A percentile compares a stretch with the other conserved stretches of the same genome.
Evolutionary conservation across 2,888 invertebrate species (phyloP).

Genomic region (Synanthedon andrenaeformis): DNA sequence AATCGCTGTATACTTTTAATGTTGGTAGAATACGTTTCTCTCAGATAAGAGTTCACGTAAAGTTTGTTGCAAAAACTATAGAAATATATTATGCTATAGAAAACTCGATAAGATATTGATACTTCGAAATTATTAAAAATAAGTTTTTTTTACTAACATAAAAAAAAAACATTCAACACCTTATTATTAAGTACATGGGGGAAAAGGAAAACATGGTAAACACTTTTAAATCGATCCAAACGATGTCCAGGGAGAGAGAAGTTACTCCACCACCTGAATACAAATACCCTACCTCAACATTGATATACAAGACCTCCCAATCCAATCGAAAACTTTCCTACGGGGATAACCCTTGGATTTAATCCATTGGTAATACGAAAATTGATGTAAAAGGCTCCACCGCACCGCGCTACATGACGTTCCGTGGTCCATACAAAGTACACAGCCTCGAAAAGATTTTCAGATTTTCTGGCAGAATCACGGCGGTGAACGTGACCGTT

Average conservation of each 20-base stretch:
- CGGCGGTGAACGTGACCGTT: slow-evolving; percentile 26
- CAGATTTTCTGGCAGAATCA: slow-evolving; percentile 53
- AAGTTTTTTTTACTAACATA: too few relatives aligned
- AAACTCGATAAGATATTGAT: too few relatives aligned
- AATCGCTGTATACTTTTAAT: too few relatives aligned
- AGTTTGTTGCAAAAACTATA: too few relatives aligned
- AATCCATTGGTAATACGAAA: slow-evolving; percentile 69
- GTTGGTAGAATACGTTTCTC: too few relatives aligned
- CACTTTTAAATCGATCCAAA: slow-evolving; percentile 46
- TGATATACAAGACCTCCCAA: slow-evolving; percentile 56
- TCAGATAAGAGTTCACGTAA: too few relatives aligned
- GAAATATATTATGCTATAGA: too few relatives aligned
- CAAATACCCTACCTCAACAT: slow-evolving; percentile 52
- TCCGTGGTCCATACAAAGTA: slow-evolving; percentile 51
- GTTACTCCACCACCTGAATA: slow-evolving; percentile 49
- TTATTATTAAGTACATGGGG: too few relatives aligned
- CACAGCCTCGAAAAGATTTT: slow-evolving; percentile 40
- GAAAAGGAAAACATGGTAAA: slow-evolving; percentile 8
- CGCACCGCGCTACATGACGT: slow-evolving; percentile 34
- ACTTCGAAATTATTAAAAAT: too few relatives aligned
- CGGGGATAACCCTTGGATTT: slow-evolving; percentile 57
- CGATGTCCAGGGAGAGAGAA: slow-evolving; percentile 42
- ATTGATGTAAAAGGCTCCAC: slow-evolving; percentile 62
- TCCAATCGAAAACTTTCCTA: slow-evolving; percentile 59
- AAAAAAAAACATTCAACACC: too few relatives aligned